These are phyloP conservation scores for Aphaenogaster rudis DNA, from an alignment of 1,140 invertebrate species.

Conservation along the genomic window DNA sequence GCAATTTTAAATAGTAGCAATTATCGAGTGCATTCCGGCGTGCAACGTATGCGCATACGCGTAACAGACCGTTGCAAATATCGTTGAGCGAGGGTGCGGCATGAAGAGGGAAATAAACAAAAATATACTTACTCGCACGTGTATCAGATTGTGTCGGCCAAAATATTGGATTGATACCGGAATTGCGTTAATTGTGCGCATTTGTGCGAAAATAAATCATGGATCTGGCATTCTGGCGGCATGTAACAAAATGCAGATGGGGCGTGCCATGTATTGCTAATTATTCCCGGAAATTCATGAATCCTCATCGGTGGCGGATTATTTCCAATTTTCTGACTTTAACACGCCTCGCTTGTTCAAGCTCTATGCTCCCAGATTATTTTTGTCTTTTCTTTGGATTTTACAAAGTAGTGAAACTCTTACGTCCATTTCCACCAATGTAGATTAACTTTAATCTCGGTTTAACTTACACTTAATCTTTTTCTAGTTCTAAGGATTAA, in stretches of 20 bases:
- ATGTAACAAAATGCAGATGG: conserved; percentile 57
- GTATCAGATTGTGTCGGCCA: conserved; percentile 57
- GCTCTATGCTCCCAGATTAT: conserved; percentile 15
- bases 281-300: conserved; percentile 61
- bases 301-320: conserved; percentile 30
- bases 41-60: conserved; percentile 44
- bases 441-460: too few relatives aligned
- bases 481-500: too few relatives aligned
- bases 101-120: conserved; percentile 47
- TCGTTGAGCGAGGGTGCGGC: conserved; percentile 8
- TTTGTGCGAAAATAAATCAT: conserved; percentile 68
- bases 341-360: conserved; percentile 8
- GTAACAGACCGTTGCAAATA: conserved; percentile 59
- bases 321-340: conserved; percentile 62
- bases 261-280: conserved; percentile 35
- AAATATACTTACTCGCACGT: conserved; percentile 33
- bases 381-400: conserved; percentile 12
- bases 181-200: conserved; percentile 70
- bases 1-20: conserved; percentile 66
- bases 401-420: neutral
- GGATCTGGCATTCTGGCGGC: conserved; percentile 33
- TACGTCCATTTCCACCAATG: too few relatives aligned
- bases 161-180: conserved; percentile 63
- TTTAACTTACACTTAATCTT: too few relatives aligned
- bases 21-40: conserved; percentile 60